Conservation (phyloP, 2,888 invertebrate species). For the Hesperia comma region DNA sequence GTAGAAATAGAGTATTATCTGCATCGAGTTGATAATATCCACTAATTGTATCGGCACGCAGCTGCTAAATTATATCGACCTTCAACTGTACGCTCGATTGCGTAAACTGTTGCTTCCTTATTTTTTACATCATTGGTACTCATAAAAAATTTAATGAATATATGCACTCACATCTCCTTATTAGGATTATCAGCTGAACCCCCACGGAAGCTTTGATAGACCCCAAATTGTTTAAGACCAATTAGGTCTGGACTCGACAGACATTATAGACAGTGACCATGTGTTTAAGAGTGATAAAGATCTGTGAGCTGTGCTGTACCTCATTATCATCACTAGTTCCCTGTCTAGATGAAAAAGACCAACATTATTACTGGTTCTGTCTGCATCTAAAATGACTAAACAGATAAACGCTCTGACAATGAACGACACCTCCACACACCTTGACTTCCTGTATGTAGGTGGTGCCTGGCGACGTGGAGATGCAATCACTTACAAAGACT, state of each 20-base stretch:
- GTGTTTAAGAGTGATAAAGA: too few relatives aligned
- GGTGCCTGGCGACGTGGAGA: not conserved
- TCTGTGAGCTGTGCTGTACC: too few relatives aligned
- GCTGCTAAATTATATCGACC: conserved; percentile 33
- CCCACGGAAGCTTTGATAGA: too few relatives aligned
- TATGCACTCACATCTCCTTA: too few relatives aligned
- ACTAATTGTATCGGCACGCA: conserved; percentile 32
- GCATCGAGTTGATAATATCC: conserved; percentile 18
- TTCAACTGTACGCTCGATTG: conserved; percentile 15
- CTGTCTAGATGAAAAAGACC: not conserved
- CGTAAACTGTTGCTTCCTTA: conserved; percentile 8
- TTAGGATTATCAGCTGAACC: too few relatives aligned
- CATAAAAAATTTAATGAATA: not conserved
- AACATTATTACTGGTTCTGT: not conserved
- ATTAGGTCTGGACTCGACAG: too few relatives aligned
- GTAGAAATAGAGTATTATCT: conserved; percentile 30
- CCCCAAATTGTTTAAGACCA: too few relatives aligned
- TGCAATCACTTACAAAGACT: conserved; percentile 1
- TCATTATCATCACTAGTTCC: too few relatives aligned
- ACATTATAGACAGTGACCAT: too few relatives aligned
- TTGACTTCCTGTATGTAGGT: not conserved
- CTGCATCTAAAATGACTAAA: not conserved
- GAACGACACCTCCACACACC: not conserved
- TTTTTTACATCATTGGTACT: not conserved
- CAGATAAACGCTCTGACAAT: not conserved